Percentiles rank a stretch among this genome's conserved stretches.
phyloP scores from a whole-genome alignment of 1,140 invertebrate species.

The Sycophaga agraensis region DNA sequence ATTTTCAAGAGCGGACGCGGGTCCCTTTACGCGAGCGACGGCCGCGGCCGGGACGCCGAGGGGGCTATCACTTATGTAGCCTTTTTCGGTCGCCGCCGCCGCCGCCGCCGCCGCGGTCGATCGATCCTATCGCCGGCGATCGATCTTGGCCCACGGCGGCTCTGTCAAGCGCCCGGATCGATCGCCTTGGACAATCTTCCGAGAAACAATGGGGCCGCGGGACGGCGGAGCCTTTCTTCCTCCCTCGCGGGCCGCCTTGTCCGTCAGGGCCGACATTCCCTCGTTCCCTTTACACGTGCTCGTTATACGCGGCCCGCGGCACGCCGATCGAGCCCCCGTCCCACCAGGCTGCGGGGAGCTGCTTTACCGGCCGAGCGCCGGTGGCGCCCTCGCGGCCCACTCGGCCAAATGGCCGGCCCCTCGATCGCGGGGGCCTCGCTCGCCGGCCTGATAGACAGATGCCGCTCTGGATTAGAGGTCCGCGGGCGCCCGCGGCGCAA shows the following conservation, averaged over 20 bases:
- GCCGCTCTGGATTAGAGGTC: no score
- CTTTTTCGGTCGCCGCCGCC: slow-evolving; percentile 35
- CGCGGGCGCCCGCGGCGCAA: no score
- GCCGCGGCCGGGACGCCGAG: neutral
- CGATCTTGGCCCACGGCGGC: slow-evolving; percentile 41
- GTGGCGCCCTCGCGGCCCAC: no score
- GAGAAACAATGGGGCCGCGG: slow-evolving; percentile 42
- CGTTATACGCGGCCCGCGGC: slow-evolving; percentile 5
- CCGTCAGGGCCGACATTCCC: neutral
- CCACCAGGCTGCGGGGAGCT: slow-evolving; percentile 47
- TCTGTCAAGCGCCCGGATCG: slow-evolving; percentile 37
- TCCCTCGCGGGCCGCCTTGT: neutral
- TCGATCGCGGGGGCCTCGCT: no score
- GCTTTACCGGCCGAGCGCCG: slow-evolving; percentile 36
- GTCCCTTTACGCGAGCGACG: slow-evolving; percentile 6
- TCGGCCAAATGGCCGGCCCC: no score
- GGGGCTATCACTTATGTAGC: slow-evolving; percentile 13
- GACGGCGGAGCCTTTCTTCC: slow-evolving; percentile 14
- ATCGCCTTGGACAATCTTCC: slow-evolving; percentile 41
- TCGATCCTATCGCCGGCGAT: slow-evolving; percentile 51
- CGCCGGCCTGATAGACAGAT: no score
- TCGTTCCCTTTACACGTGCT: slow-evolving; percentile 2
- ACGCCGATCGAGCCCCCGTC: slow-evolving; percentile 23
- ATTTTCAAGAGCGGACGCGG: slow-evolving; percentile 23
- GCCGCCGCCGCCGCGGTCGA: slow-evolving; percentile 41